Base-by-base conservation (phyloP, 2,888 invertebrate species). In the Amitus sp. region DNA sequence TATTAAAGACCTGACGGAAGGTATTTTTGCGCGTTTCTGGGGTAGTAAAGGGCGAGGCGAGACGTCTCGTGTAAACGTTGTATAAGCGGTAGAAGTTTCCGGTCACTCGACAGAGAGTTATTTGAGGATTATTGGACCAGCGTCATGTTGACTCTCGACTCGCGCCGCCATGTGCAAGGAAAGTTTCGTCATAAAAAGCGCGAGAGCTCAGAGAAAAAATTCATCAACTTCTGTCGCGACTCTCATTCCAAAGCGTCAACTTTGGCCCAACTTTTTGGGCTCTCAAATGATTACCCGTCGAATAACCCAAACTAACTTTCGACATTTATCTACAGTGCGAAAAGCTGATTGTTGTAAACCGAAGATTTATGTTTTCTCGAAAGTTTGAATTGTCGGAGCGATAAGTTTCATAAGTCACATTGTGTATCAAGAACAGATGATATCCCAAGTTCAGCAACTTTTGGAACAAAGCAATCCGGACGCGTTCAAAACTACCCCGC, bases 121-220 rank as follows among this genome's bases (percentile, higher is more conserved):
- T 53, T 53, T 40, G 23, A 30, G 42, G 34, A 53, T 53, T 40
- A 47, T 53, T 40, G 47, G 47, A 42, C 17, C 37, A 17, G 37
- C 30, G 34, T 33, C 37, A 13, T 18, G 53, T 46, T 27, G 46
- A 46, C 30, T 27, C 23, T 27, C 20, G 15, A 27, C 20, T 46
- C 46, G 30, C 40, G 23, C 28, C 27, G 49, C 53, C 59, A 53
- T 45, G 53, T 49, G 53, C 49, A 33, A 53, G 49, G 53, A 53
- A 59, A 49, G 40, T 59, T 59, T 48, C 49, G 43, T 48, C 52
- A 59, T 53, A 18, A 52, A 45, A 34, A n/a, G 37, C 33, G n/a
- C n/a, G n/a, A n/a, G n/a, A n/a, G n/a, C n/a, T n/a, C n/a, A n/a
- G n/a, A n/a, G n/a, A n/a, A n/a, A n/a, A 17, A 13, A 19, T 13